phyloP scores from a whole-genome alignment of 2,888 invertebrate genomes.

The Chaitophorus viminalis region DNA sequence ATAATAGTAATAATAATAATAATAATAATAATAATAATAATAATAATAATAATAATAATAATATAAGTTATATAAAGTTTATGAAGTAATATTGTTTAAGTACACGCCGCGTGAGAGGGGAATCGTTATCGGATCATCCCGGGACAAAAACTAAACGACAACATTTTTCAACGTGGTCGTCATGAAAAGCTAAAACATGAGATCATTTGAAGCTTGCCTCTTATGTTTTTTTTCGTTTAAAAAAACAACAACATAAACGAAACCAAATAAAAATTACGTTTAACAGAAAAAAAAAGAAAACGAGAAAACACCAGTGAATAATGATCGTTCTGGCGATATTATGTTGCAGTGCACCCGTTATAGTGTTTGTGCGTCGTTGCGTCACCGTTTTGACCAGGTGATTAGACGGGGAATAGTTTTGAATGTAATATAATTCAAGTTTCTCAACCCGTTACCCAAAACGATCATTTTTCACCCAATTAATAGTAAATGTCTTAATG shows the following conservation, averaged over 20 bases:
- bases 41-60: conserved; percentile 27
- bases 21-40: conserved; percentile 22
- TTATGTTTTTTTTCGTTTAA: conserved; percentile 57
- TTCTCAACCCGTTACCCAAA: neutral
- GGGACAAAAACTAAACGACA: conserved; percentile 59
- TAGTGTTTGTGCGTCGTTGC: too few relatives aligned
- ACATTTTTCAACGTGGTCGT: conserved; percentile 61
- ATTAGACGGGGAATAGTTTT: too few relatives aligned
- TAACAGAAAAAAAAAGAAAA: conserved; percentile 57
- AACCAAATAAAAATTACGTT: conserved; percentile 49
- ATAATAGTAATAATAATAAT: conserved; percentile 28
- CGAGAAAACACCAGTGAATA: conserved; percentile 49
- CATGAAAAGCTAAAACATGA: conserved; percentile 62
- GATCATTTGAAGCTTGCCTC: conserved; percentile 62
- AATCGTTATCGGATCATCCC: conserved; percentile 53
- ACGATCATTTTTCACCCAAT: conserved; percentile 46
- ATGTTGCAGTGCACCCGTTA: too few relatives aligned
- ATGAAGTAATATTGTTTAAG: conserved; percentile 37
- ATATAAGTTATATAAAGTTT: conserved; percentile 38
- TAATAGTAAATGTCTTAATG: conserved; percentile 50
- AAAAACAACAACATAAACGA: conserved; percentile 58
- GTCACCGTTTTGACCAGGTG: too few relatives aligned
- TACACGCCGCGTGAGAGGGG: conserved; percentile 51
- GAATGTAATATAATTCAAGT: neutral
- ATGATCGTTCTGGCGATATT: conserved; percentile 16